phyloP scores from a whole-genome alignment of 2,888 invertebrate genomes.

The Pediacus dermestoides region DNA sequence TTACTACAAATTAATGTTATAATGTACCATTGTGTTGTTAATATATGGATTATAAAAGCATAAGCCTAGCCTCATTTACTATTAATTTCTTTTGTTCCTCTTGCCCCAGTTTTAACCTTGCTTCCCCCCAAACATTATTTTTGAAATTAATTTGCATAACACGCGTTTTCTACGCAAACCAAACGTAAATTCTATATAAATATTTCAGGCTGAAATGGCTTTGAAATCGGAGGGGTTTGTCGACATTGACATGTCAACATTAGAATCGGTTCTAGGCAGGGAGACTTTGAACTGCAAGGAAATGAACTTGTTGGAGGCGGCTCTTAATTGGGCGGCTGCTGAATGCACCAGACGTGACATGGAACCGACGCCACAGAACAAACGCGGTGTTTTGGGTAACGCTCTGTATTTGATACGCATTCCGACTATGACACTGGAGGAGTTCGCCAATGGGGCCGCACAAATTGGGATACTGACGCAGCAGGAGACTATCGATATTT shows the following conservation, averaged over 20 bases:
- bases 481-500: conserved; percentile 92
- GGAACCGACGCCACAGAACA: conserved; percentile 76
- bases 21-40: conserved; percentile 43
- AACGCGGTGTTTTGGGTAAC: conserved; percentile 68
- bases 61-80: conserved; percentile 19
- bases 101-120: conserved; percentile 22
- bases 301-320: conserved; percentile 85
- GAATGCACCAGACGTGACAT: conserved; percentile 84
- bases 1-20: conserved; percentile 31
- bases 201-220: conserved; percentile 84
- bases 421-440: conserved; percentile 90
- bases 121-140: too few species aligned
- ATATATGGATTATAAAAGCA: conserved; percentile 47
- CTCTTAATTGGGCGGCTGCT: conserved; percentile 88
- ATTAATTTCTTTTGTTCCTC: conserved; percentile 25
- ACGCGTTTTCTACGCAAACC: too few species aligned
- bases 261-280: conserved; percentile 85
- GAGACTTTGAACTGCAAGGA: conserved; percentile 96
- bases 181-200: conserved; percentile 2
- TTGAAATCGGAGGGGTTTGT: conserved; percentile 93
- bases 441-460: conserved; percentile 92
- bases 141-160: too few species aligned
- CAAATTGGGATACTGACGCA: conserved; percentile 88
- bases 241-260: conserved; percentile 90
- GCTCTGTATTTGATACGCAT: conserved; percentile 86